Conservation (phyloP, 1,140 invertebrate genomes). For the Zophobas morio region DNA sequence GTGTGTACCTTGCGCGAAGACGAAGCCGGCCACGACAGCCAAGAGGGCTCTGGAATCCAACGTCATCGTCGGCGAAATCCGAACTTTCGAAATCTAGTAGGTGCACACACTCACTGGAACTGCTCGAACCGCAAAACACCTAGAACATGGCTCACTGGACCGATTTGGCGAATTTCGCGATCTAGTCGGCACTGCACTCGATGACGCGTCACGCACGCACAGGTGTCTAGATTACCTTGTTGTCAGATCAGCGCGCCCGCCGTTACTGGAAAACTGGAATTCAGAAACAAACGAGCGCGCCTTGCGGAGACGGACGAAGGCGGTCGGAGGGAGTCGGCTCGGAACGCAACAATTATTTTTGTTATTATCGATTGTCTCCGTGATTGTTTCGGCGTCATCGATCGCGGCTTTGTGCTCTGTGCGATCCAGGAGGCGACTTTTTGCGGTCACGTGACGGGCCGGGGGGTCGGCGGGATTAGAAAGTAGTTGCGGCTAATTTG, state of each 20-base stretch:
- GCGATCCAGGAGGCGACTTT: not conserved
- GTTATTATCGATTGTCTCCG: constrained; percentile 28
- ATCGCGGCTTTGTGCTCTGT: not conserved
- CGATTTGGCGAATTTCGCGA: not conserved
- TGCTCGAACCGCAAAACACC: not conserved
- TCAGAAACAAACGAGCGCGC: constrained; percentile 30
- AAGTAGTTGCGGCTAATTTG: not conserved
- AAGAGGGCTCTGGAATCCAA: not conserved
- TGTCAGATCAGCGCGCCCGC: constrained; percentile 18
- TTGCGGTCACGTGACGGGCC: not conserved
- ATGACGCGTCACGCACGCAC: constrained; percentile 28
- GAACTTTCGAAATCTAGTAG: too few relatives aligned
- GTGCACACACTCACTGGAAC: not conserved
- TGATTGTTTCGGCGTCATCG: not conserved
- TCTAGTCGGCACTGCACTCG: not conserved
- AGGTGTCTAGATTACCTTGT: constrained; percentile 25
- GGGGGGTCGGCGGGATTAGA: not conserved
- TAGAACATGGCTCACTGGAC: not conserved
- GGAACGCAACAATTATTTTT: constrained; percentile 30
- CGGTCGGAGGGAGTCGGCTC: not conserved
- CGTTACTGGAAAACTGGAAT: constrained; percentile 41
- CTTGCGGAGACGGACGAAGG: not conserved
- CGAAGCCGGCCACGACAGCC: not conserved
- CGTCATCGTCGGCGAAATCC: not conserved
- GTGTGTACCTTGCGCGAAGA: not conserved